Evolutionary conservation across 2,888 invertebrate species (phyloP), one percentile per base, ranked within the genome.

Genomic region (Autographa pulchrina): DNA sequence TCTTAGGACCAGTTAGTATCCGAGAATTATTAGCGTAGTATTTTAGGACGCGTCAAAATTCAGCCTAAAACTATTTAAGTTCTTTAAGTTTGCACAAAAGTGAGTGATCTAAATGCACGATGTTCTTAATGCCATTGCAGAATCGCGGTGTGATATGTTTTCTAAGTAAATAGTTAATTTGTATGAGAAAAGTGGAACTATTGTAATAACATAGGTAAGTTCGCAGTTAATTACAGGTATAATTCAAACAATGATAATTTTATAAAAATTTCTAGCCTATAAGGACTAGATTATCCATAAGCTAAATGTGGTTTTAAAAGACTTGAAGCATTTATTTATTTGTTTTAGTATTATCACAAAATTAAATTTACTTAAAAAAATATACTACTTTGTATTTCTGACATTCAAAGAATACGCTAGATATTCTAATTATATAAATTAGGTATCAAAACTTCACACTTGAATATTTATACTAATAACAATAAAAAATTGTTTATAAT

Each of bases 1-100:
- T 41, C 62, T 80, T 60, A 41, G 18, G 9, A n/a, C 18, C 64
- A 48, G 16, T 68, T 72, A 72, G 65, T 70, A 20, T 54, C 11
- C 2, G 4, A 43, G 43, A 14, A 14, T 43, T 16, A 43, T 3
- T 16, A 16, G 4, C 16, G 43, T 43, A 43, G 16, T 43, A 2
- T 43, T 43, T 43, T 43, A 16, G 38, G 38, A 11, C 11, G 38
- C 11, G 38, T 43, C 16, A 16, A 16, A 43, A 16, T 0, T 41
- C 41, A 13, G 2, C 7, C 11, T 13, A 41, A 41, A 13, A 41
- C 5, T 41, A 41, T 41, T 41, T 11, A 38, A 11, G 11, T 41
- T 16, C 14, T 16, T 6, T 43, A n/a, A n/a, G n/a, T n/a, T n/a
- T n/a, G n/a, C n/a, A n/a, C 14, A 43, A 43, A 16, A 16, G 0